phyloP scores from a whole-genome alignment of 2,113 vertebrate species.

The Nesogale talazaci region DNA sequence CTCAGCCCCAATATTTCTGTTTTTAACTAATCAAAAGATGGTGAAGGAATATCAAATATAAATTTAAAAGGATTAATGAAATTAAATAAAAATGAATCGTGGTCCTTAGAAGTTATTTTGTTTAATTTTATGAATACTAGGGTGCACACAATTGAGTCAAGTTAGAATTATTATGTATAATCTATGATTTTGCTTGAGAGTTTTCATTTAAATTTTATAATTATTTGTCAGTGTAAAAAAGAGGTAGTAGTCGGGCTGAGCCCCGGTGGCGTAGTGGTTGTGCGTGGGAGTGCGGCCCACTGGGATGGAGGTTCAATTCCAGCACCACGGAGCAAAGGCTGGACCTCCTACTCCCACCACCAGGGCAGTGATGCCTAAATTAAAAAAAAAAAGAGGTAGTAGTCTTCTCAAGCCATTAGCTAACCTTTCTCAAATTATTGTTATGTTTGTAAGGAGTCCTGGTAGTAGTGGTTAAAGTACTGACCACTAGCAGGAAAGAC shows the following conservation, averaged over 20 bases:
- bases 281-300: too few species aligned
- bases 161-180: background rate
- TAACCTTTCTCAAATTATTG: background rate
- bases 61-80: constrained; percentile 13
- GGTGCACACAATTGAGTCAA: background rate
- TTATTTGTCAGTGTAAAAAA: background rate
- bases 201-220: constrained; percentile 42
- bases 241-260: background rate
- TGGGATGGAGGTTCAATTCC: too few species aligned
- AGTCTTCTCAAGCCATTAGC: constrained; percentile 5
- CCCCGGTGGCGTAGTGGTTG: too few species aligned
- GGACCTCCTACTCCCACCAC: too few species aligned
- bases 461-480: background rate
- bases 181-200: constrained; percentile 14
- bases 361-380: too few species aligned
- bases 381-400: background rate
- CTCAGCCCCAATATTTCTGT: too few species aligned
- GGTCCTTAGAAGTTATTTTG: constrained; percentile 29
- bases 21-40: constrained; percentile 17
- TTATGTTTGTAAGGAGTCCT: background rate
- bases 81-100: constrained; percentile 21
- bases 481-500: background rate
- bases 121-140: constrained; percentile 13
- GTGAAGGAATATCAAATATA: background rate
- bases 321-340: too few species aligned